These are phyloP conservation scores for Vulpes vulpes DNA, from an alignment of 2,113 vertebrate genomes.

Conservation along the genomic window DNA sequence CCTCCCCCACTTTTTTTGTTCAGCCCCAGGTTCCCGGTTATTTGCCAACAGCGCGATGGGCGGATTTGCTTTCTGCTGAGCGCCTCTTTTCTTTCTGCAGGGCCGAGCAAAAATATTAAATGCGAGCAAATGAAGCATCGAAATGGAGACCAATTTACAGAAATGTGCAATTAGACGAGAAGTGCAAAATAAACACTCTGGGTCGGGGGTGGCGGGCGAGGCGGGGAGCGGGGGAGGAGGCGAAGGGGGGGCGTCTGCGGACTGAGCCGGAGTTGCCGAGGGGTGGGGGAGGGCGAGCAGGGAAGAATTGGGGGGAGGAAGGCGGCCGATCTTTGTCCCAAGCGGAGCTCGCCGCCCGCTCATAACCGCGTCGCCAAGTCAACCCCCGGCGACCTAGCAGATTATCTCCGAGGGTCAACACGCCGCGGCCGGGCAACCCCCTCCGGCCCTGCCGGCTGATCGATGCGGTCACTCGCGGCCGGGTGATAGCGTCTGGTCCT, in stretches of 20 bases:
- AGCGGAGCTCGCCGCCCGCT: conserved; percentile 83
- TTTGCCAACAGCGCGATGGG: not conserved
- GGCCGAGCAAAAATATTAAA: conserved; percentile 83
- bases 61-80: conserved; percentile 68
- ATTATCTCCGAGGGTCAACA: conserved; percentile 93
- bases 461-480: conserved; percentile 88
- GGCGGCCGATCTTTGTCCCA: conserved; percentile 89
- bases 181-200: conserved; percentile 77
- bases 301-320: not conserved
- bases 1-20: not conserved
- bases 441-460: conserved; percentile 85
- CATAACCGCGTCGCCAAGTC: conserved; percentile 92
- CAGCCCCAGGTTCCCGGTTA: fast-evolving
- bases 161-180: conserved; percentile 82
- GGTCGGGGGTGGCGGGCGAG: conserved; percentile 8
- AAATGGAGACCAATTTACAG: conserved; percentile 83
- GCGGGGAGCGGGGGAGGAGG: not conserved
- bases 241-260: not conserved
- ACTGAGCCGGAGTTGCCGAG: not conserved
- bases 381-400: conserved; percentile 86
- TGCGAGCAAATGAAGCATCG: conserved; percentile 92
- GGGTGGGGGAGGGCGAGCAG: not conserved
- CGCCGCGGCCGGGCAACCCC: conserved; percentile 81
- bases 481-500: conserved; percentile 83
- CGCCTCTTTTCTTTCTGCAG: conserved; percentile 73